Evolutionary conservation across 35 echinoderm and acorn worm genomes (phyloP).

Genomic region (Heliocidaris tuberculata): DNA sequence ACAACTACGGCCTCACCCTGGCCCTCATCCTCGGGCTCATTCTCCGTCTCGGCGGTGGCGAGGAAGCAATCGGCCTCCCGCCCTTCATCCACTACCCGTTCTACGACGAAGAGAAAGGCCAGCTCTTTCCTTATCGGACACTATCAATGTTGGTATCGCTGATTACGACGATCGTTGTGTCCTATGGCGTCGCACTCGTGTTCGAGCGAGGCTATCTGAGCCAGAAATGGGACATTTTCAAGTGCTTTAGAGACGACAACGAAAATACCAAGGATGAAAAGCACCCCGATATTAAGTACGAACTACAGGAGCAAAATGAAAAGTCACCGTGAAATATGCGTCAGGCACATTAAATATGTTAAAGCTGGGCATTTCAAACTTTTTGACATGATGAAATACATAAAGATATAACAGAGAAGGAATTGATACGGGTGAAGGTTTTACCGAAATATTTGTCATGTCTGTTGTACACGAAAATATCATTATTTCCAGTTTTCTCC

Average conservation of each 20-base stretch:
- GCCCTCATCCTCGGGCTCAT: constrained; percentile 82
- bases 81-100: constrained; percentile 78
- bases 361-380: too few species aligned
- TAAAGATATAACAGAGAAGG: too few species aligned
- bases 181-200: constrained; percentile 54
- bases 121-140: constrained; percentile 85
- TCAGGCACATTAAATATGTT: too few species aligned
- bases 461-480: too few species aligned
- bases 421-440: too few species aligned
- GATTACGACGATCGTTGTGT: constrained; percentile 65
- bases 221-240: constrained; percentile 68
- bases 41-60: constrained; percentile 80
- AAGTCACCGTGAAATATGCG: too few species aligned
- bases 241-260: constrained; percentile 24
- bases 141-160: constrained; percentile 74
- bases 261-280: background rate
- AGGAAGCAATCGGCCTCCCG: constrained; percentile 58
- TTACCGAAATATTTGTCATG: too few species aligned
- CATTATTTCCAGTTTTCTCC: too few species aligned
- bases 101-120: constrained; percentile 54
- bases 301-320: background rate
- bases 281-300: background rate
- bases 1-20: constrained; percentile 76
- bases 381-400: too few species aligned
- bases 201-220: constrained; percentile 56